A percentile compares a stretch with the other conserved stretches of the same genome.
phyloP scores from a whole-genome alignment of 2,888 invertebrate genomes.

The Clusia tigrina region DNA sequence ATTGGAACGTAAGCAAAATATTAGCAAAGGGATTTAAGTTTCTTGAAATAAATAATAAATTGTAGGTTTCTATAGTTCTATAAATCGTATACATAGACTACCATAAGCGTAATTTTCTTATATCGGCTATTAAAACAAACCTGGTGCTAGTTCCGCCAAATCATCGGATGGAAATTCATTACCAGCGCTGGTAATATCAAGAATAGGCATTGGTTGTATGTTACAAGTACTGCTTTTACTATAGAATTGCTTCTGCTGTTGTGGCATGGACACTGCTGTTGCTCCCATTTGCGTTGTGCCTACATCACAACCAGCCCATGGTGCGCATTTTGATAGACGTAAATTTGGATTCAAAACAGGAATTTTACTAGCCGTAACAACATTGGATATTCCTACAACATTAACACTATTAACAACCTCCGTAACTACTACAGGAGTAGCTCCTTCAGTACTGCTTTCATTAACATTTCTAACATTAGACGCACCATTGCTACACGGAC shows the following conservation, averaged over 20 bases:
- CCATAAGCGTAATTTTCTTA: conserved; percentile 10
- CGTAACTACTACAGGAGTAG: too few relatives aligned
- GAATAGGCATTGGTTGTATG: conserved; percentile 25
- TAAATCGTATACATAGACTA: not conserved
- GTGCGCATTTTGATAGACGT: conserved; percentile 74
- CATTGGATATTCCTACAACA: conserved; percentile 28
- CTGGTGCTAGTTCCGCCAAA: conserved; percentile 68
- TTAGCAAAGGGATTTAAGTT: not conserved
- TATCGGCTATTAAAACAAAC: conserved; percentile 52
- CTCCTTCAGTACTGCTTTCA: too few relatives aligned
- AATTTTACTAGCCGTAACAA: conserved; percentile 68
- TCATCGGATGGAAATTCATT: conserved; percentile 55
- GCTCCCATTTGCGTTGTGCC: conserved; percentile 50
- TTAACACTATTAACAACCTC: conserved; percentile 22
- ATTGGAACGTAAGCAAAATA: not conserved
- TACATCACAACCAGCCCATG: conserved; percentile 73
- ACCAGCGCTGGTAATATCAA: conserved; percentile 42
- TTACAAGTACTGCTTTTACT: not conserved
- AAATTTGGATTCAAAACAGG: conserved; percentile 69
- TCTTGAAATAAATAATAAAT: not conserved
- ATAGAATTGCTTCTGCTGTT: conserved; percentile 13
- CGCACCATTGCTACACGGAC: too few relatives aligned
- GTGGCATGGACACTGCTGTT: conserved; percentile 52
- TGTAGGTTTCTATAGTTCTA: not conserved
- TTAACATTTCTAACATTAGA: too few relatives aligned